Conservation (phyloP, 2,888 invertebrate genomes). For the Busseola fusca region DNA sequence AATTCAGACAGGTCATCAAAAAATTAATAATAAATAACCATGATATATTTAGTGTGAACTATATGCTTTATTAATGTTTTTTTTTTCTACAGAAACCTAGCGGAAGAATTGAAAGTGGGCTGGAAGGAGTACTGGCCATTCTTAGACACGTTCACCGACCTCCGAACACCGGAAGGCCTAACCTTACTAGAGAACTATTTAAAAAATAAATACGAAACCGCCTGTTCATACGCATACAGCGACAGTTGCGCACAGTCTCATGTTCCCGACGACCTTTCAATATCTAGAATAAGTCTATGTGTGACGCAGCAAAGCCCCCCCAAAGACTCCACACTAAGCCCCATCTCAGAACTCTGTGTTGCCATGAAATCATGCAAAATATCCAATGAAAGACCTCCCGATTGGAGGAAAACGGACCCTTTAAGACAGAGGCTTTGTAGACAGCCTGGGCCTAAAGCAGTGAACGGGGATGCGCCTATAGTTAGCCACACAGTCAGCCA, state of each 20-base stretch:
- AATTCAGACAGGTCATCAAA: too few species aligned
- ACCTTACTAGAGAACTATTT: slow-evolving; percentile 93
- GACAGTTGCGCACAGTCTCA: slow-evolving; percentile 76
- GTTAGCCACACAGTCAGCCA: slow-evolving; percentile 82
- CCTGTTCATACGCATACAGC: slow-evolving; percentile 79
- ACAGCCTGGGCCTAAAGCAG: slow-evolving; percentile 72
- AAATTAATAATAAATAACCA: background rate
- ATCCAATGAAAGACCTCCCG: slow-evolving; percentile 76
- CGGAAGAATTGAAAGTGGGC: slow-evolving; percentile 91
- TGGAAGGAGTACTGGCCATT: slow-evolving; percentile 99
- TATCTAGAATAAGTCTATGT: slow-evolving; percentile 78
- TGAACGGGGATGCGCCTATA: slow-evolving; percentile 75
- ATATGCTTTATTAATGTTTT: background rate
- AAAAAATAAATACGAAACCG: slow-evolving; percentile 86
- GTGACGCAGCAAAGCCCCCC: slow-evolving; percentile 66
- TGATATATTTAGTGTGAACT: background rate
- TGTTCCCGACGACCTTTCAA: slow-evolving; percentile 74
- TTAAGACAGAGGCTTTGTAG: slow-evolving; percentile 77
- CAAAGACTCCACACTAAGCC: slow-evolving; percentile 79
- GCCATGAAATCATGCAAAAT: slow-evolving; percentile 89
- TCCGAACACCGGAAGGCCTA: slow-evolving; percentile 93
- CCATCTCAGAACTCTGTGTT: slow-evolving; percentile 89
- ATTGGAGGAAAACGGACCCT: slow-evolving; percentile 80
- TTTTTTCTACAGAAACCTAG: slow-evolving; percentile 87
- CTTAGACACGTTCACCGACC: slow-evolving; percentile 93